Evolutionary conservation across 2,888 invertebrate genomes (phyloP), one percentile per base, ranked within the genome.

Genomic region (Junonia oenone): DNA sequence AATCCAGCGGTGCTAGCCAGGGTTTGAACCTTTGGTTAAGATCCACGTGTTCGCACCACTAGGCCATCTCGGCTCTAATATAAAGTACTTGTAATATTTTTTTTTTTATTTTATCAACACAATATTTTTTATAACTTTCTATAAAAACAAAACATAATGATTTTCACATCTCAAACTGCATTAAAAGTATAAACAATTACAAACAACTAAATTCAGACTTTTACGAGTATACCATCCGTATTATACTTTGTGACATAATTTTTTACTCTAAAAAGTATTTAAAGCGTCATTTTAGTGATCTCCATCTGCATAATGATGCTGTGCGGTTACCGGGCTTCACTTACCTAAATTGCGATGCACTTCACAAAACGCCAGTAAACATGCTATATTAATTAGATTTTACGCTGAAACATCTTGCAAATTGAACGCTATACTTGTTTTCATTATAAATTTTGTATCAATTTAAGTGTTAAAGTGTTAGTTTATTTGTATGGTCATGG

Each of bases 301-400:
- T 43, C 13, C 26, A 8, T 43, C 43, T 22, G 17, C 6, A 26
- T 43, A 43, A 43, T 26, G 43, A 43, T 13, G 26, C 26, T 13
- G 13, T 26, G 43, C 43, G 43, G 43, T 26, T 43, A 43, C n/a
- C 6, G 26, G 22, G 22, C 43, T 26, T 43, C 43, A 26, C 26
- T 43, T 26, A 43, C 26, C 26, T 43, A 43, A 43, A 43, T 43
- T 43, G 13, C 43, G 22, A 43, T 43, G 43, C 43, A 43, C 43
- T 43, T 26, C 26, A 26, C 43, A 13, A 43, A 43, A 26, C 26
- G 26, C 43, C 13, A 22, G 43, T 43, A 43, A 43, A 43, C 43
- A 43, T 43, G 6, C n/a, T 43, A 43, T 26, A 14, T 26, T 43
- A 26, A 43, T 43, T 26, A 43, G 26, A 43, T 43, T 43, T 43